phyloP scores from a whole-genome alignment of 1,140 invertebrate species.

The Zophobas morio region DNA sequence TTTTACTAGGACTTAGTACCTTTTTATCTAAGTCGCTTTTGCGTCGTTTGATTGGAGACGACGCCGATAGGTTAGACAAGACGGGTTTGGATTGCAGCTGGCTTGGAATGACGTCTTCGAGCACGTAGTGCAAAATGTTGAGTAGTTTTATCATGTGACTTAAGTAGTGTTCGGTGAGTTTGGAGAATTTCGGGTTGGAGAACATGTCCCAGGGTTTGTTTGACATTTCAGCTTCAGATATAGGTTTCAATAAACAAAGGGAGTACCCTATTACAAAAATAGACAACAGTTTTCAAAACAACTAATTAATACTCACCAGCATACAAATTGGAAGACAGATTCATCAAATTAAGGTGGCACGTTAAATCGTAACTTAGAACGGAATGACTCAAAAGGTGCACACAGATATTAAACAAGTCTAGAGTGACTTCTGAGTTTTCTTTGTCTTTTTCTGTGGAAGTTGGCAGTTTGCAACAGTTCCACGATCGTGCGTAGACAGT shows the following conservation, averaged over 20 bases:
- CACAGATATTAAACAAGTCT: constrained; percentile 63
- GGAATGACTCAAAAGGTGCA: constrained; percentile 74
- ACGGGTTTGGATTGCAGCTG: constrained; percentile 72
- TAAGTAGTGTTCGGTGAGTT: constrained; percentile 75
- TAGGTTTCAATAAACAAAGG: constrained; percentile 32
- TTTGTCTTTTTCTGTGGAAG: constrained; percentile 35
- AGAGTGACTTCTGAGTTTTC: constrained; percentile 34
- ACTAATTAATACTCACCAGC: constrained; percentile 68
- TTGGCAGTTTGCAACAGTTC: constrained; percentile 66
- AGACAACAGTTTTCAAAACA: constrained; percentile 27
- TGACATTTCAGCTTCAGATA: constrained; percentile 17
- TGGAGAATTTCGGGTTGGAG: constrained; percentile 68
- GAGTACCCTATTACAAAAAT: constrained; percentile 10
- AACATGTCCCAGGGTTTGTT: constrained; percentile 71
- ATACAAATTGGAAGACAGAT: constrained; percentile 77
- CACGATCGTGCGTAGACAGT: constrained; percentile 71
- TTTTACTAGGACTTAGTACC: constrained; percentile 45
- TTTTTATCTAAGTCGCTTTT: constrained; percentile 65
- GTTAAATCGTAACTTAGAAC: constrained; percentile 75
- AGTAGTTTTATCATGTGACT: constrained; percentile 79
- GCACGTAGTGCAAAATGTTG: constrained; percentile 82
- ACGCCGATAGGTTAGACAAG: constrained; percentile 68
- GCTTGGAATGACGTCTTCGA: constrained; percentile 80
- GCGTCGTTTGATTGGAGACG: constrained; percentile 70
- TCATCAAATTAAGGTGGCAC: constrained; percentile 75